Conservation (phyloP, 2,888 invertebrate species). For the Neria commutata region DNA sequence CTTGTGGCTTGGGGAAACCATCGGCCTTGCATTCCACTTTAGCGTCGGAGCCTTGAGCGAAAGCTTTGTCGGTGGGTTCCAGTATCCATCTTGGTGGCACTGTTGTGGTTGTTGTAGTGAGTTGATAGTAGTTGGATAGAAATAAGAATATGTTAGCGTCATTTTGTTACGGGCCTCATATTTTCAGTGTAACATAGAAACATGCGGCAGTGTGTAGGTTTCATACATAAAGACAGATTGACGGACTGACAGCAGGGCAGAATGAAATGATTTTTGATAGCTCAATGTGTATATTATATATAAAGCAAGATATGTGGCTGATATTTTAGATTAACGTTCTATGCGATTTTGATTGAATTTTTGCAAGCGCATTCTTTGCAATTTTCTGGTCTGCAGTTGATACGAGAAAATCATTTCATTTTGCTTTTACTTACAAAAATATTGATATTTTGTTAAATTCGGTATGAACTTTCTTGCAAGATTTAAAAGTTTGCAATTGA, state of each 20-base stretch:
- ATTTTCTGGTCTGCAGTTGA: no score
- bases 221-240: slow-evolving; percentile 37
- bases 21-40: slow-evolving; percentile 95
- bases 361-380: no score
- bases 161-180: neutral
- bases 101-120: slow-evolving; percentile 56
- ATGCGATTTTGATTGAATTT: no score
- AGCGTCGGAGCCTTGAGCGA: slow-evolving; percentile 92
- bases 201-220: slow-evolving; percentile 46
- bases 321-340: no score
- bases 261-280: slow-evolving; percentile 35
- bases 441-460: slow-evolving; percentile 28
- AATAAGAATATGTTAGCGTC: slow-evolving; percentile 43
- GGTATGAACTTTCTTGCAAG: neutral
- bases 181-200: slow-evolving; percentile 19
- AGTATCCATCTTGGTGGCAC: slow-evolving; percentile 96
- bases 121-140: slow-evolving; percentile 2
- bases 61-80: slow-evolving; percentile 93
- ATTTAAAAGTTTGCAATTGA: neutral
- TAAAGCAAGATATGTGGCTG: no score
- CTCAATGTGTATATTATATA: neutral
- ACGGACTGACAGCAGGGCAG: slow-evolving; percentile 42
- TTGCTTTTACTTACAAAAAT: slow-evolving; percentile 30
- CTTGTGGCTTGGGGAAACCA: slow-evolving; percentile 92
- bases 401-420: slow-evolving; percentile 28